Evolutionary conservation across 2,113 vertebrate species (phyloP), one percentile per base, ranked within the genome.

Genomic region (Odontesthes bonariensis): DNA sequence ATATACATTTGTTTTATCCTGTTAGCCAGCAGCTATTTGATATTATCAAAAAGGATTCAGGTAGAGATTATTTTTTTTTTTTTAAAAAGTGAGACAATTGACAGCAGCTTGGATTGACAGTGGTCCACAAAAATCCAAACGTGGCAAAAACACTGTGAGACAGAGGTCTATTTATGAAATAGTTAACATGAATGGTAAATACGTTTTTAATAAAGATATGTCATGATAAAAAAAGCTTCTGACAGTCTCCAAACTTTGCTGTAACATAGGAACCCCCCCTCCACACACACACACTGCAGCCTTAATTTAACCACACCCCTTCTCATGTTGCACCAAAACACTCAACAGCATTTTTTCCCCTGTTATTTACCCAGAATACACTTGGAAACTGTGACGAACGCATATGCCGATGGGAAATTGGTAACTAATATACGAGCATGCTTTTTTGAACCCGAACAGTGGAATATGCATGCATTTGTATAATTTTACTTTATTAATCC

Each of bases 351-450:
- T 55, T 1, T 9, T 31, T 86, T 77, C 63, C 31, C 6, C 58
- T 19, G 17, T n/a, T 53, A 60, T 74, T 88, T 78, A 89, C 93
- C 93, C 92, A 94, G 64, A 83, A 90, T 93, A 56, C 93, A 86
- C 72, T 81, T 88, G 84, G 84, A 77, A 69, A 53, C 75, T 80
- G 82, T 92, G 92, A 94, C 89, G 90, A 77, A 75, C 16, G 42
- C 20, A 62, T 5, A 4, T 2, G 13, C 51, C 17, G 59, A 73
- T 76, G 86, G 22, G 63, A 60, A 65, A 53, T 73, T 0, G 0
- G 1, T 5, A 17, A 7, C 19, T 1, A 5, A n/a, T 49, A 3
- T 8, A 10, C 12, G 79, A 86, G 23, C 31, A 31, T 51, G 23
- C 4, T 49, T n/a, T 84, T 79, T 68, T 68, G 38, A 79, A 38